These are phyloP conservation scores for Cosmia trapezina DNA, from an alignment of 2,888 invertebrate genomes.

Conservation along the genomic window DNA sequence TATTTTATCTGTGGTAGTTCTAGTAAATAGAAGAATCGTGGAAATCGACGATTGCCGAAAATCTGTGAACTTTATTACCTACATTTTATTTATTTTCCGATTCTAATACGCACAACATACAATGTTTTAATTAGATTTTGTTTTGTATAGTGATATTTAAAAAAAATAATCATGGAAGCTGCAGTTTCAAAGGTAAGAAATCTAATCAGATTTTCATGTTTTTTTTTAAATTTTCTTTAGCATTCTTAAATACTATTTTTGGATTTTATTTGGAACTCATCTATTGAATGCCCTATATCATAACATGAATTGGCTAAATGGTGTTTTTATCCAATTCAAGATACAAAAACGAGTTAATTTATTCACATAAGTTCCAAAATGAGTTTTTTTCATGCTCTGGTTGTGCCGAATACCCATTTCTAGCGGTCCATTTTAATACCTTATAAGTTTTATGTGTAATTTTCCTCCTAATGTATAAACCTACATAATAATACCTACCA, in stretches of 20 bases:
- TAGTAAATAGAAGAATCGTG: conserved; percentile 64
- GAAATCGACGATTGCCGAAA: conserved; percentile 62
- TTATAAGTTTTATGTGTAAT: background rate
- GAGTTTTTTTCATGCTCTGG: background rate
- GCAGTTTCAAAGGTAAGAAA: conserved; percentile 69
- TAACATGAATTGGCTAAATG: background rate
- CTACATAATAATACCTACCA: background rate
- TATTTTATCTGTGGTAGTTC: conserved; percentile 55
- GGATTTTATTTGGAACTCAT: background rate
- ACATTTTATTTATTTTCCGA: conserved; percentile 48
- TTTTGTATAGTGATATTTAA: conserved; percentile 45
- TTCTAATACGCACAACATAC: conserved; percentile 39
- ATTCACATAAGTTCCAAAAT: background rate
- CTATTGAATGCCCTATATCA: background rate
- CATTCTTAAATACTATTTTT: background rate
- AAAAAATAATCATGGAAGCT: conserved; percentile 69
- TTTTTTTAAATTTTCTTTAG: conserved; percentile 14
- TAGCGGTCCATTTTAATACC: background rate
- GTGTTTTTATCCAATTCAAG: background rate
- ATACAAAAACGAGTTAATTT: background rate
- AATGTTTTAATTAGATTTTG: conserved; percentile 64
- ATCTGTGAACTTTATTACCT: conserved; percentile 51
- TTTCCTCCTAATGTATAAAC: background rate
- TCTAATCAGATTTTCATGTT: background rate
- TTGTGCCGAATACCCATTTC: background rate